Conservation (phyloP, 2,113 vertebrate species). For the Chamaea fasciata region DNA sequence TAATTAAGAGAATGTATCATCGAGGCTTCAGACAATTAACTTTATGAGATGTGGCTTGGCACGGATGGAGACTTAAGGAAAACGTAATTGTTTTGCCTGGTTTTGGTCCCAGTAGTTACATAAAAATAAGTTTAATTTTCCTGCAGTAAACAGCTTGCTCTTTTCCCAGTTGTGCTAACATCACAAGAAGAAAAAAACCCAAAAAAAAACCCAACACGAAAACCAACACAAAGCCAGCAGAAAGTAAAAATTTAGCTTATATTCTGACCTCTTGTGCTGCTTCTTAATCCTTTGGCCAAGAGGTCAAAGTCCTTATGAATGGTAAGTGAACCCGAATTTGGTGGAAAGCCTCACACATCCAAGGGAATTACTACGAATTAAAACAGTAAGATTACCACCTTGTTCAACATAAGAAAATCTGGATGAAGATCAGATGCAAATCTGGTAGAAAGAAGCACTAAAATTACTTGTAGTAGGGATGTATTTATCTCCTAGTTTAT, state of each 20-base stretch:
- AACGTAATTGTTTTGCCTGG: background rate
- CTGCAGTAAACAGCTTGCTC: slow-evolving; percentile 1
- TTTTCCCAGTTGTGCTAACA: background rate
- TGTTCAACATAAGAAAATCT: background rate
- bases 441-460: background rate
- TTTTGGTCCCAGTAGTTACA: slow-evolving; percentile 15
- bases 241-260: background rate
- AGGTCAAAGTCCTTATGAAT: background rate
- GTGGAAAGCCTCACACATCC: background rate
- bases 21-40: background rate
- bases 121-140: slow-evolving; percentile 45
- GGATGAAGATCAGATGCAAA: background rate
- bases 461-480: background rate
- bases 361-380: background rate
- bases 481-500: background rate
- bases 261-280: background rate
- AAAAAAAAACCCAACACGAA: background rate
- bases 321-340: background rate
- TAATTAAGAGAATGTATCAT: slow-evolving; percentile 27
- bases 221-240: background rate
- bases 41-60: background rate
- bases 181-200: background rate
- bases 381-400: background rate
- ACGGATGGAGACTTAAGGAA: background rate
- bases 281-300: background rate